Evolutionary conservation across 2,797 vertebrate genomes (phyloP).

Genomic region (Pyrocephalus nanus): DNA sequence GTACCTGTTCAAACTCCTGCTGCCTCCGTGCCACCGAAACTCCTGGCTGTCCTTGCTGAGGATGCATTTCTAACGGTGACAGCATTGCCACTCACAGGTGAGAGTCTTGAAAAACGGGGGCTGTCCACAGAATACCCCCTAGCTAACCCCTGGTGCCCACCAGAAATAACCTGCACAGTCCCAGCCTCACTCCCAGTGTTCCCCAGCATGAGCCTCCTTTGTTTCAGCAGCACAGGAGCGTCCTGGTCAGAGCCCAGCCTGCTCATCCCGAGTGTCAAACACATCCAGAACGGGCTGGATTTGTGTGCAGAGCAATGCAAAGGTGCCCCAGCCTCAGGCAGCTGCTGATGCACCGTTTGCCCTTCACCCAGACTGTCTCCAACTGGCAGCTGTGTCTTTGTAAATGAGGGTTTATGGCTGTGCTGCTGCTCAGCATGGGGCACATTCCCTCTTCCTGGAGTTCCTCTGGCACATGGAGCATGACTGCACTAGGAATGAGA

Average conservation of each 20-base stretch:
- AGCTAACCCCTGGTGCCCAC: background rate
- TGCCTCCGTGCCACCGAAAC: background rate
- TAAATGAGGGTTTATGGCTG: background rate
- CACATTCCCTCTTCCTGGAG: background rate
- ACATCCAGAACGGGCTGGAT: background rate
- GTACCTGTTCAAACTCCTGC: background rate
- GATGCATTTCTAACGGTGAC: background rate
- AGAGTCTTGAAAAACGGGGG: accelerated
- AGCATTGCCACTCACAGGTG: background rate
- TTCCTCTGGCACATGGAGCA: background rate
- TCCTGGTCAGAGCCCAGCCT: background rate
- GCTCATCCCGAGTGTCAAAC: background rate
- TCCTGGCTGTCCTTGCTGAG: background rate
- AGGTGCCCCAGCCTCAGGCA: background rate
- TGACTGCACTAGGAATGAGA: background rate
- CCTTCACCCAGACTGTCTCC: background rate
- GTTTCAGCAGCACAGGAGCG: background rate
- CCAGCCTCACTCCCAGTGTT: background rate
- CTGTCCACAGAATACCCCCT: background rate
- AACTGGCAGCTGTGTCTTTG: background rate
- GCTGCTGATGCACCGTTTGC: background rate
- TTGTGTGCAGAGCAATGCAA: background rate
- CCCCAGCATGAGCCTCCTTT: background rate
- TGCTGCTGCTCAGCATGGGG: background rate
- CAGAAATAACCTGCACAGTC: background rate